Percentiles rank a stretch among this genome's conserved stretches.
These are phyloP conservation scores for Gallinago jamesoni DNA, from an alignment of 2,113 vertebrate species.

Conservation along the genomic window DNA sequence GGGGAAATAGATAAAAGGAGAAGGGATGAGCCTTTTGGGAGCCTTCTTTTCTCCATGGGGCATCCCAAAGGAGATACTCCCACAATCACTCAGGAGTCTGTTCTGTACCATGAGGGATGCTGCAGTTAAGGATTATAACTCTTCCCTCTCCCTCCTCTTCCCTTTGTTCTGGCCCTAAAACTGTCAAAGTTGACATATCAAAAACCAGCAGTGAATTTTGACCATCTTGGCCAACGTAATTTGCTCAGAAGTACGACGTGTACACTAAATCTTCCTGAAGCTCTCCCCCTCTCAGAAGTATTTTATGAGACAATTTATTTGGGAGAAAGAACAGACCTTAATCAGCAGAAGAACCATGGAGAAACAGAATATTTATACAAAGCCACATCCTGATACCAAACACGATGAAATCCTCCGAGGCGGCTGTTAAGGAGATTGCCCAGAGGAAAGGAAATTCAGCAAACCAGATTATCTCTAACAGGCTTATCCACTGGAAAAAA, in stretches of 20 bases:
- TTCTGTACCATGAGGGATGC: fast-evolving
- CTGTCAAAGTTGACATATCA: fast-evolving
- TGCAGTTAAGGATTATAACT: neutral
- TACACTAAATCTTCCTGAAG: fast-evolving
- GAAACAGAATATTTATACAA: neutral
- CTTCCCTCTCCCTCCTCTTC: neutral
- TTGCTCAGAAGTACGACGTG: neutral
- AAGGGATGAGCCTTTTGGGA: neutral
- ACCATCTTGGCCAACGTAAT: neutral
- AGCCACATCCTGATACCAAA: conserved; percentile 22
- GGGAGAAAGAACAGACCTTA: neutral
- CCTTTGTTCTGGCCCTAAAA: neutral
- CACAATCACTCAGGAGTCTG: fast-evolving
- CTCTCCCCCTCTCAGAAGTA: neutral
- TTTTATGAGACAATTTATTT: neutral
- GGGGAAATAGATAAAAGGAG: neutral
- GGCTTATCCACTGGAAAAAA: conserved; percentile 46
- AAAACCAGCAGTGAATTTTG: neutral
- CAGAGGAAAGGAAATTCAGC: conserved; percentile 56
- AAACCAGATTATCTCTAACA: conserved; percentile 70
- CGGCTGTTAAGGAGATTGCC: conserved; percentile 27
- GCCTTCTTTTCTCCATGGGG: neutral
- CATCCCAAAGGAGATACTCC: neutral
- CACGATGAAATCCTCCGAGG: neutral
- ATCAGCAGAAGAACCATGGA: neutral